Conservation (phyloP, 2,888 invertebrate species). For the Drosophila emarginata region DNA sequence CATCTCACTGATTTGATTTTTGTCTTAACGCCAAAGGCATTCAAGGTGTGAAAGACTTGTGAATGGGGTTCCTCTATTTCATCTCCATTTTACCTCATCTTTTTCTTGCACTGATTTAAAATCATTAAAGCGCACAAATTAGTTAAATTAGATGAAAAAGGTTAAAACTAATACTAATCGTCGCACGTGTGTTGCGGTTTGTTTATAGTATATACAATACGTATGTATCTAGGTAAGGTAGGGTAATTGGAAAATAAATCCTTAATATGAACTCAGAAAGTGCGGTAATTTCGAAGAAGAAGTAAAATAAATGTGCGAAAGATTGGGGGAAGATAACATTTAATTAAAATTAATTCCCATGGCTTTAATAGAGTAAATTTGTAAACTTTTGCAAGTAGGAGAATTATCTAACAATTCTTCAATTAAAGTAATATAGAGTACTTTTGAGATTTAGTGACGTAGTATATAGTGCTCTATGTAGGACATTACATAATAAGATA, state of each 20-base stretch:
- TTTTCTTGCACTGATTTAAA: constrained; percentile 22
- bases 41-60: constrained; percentile 28
- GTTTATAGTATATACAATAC: neutral
- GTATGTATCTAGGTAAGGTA: neutral
- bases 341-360: neutral
- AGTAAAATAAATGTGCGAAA: neutral
- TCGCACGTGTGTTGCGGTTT: constrained; percentile 11
- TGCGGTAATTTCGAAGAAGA: neutral
- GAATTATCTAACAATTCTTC: too few species aligned
- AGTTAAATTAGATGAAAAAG: constrained; percentile 29
- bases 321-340: neutral
- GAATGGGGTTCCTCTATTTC: neutral
- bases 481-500: neutral
- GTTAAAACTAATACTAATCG: constrained; percentile 8
- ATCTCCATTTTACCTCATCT: neutral
- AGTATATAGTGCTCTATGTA: too few species aligned
- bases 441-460: too few species aligned
- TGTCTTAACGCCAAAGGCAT: constrained; percentile 17
- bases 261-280: neutral
- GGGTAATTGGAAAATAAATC: neutral
- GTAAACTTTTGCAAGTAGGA: too few species aligned
- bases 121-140: constrained; percentile 33
- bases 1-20: constrained; percentile 15
- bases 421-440: too few species aligned
- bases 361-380: neutral